Evolutionary conservation across 2,797 vertebrate genomes (phyloP), one percentile per base, ranked within the genome.

Genomic region (Melanotaenia maccullochi): DNA sequence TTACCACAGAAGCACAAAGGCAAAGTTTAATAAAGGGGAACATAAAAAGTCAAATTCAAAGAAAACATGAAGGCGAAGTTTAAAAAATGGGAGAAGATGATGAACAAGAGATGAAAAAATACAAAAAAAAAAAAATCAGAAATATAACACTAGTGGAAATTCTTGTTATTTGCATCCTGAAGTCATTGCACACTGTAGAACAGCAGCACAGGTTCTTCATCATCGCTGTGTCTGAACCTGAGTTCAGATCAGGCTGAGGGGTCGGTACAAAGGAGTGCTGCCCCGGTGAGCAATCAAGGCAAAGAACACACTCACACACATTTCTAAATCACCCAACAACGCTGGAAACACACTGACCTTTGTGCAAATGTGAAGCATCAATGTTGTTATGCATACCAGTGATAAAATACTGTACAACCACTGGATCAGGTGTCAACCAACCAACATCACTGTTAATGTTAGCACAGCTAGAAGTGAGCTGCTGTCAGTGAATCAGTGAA

Each of bases 181-280:
- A 13, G 20, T 22, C n/a, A 9, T 49, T 3, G 22, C 47, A 47
- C 44, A 49, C n/a, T 3, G n/a, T 22, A 8, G n/a, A n/a, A 47
- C 44, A 47, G 44, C 44, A 49, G n/a, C 47, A 49, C 47, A 49
- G 47, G 24, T 14, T 22, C 63, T 44, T 70, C 60, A 59, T 71
- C 67, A 74, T 35, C 71, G 20, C 12, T 14, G 57, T 56, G 33
- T 30, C 5, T 65, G 73, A 76, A 60, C 28, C n/a, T 8, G 40
- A 9, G 18, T 68, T 70, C 57, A 57, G 71, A 54, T 64, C 44
- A 55, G 60, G 0, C 73, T 55, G 66, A 75, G 64, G 55, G 66
- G 66, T 30, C 54, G 22, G 30, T 61, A 22, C 40, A 44, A 14
- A 42, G 40, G 40, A 44, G 14, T 35, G 51, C 63, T 51, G 40